Conservation (phyloP, 1,140 invertebrate genomes). For the roundworm (Caenorhabditis elegans) region DNA sequence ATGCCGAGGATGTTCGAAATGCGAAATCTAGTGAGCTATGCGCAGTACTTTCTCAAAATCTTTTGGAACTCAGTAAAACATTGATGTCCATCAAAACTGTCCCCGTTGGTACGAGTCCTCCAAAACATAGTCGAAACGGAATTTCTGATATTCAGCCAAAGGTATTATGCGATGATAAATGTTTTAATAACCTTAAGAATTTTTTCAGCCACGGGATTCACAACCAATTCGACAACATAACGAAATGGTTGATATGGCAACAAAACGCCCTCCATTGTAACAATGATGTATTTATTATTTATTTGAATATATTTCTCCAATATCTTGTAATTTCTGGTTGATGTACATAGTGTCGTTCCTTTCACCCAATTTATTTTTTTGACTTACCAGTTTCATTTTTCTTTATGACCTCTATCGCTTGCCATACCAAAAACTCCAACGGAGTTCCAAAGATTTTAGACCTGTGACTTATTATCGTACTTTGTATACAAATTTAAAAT, state of each 20-base stretch:
- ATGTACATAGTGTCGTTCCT: background rate
- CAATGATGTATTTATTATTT: background rate
- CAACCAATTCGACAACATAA: background rate
- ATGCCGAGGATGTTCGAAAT: conserved; percentile 5
- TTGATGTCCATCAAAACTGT: background rate
- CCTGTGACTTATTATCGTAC: background rate
- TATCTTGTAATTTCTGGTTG: background rate
- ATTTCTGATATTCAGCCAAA: background rate
- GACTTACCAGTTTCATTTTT: background rate
- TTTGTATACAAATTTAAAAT: background rate
- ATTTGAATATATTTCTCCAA: background rate
- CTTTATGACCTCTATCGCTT: background rate
- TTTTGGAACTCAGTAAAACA: background rate
- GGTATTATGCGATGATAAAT: background rate
- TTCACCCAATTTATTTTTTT: background rate
- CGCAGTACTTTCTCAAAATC: background rate
- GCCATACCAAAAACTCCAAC: background rate
- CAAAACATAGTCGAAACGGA: background rate
- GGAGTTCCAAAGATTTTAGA: background rate
- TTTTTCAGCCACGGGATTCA: background rate
- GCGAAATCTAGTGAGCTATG: background rate
- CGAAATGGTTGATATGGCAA: background rate
- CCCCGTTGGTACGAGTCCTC: background rate
- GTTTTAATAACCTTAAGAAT: too few species aligned
- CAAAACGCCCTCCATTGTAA: background rate